Base-by-base conservation (phyloP, 2,888 invertebrate genomes). In the Margaritifera margaritifera region DNA sequence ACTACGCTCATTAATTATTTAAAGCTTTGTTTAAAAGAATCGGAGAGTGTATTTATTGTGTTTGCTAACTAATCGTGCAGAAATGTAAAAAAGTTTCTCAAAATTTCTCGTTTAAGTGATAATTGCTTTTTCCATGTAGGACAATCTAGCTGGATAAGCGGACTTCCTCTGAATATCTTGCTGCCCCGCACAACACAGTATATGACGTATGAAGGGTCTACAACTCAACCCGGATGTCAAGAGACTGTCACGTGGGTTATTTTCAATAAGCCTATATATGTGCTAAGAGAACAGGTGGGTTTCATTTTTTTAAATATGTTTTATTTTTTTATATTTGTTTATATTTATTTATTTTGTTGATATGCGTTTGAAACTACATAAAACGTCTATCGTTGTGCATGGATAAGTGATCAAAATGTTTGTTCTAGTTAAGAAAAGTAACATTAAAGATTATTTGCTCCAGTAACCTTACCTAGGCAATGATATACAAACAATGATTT, bases 221-320 rank as follows among this genome's bases (percentile, higher is more conserved):
- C 98, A 82, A 98, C 99, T 69, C 97, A 97, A 91, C 99, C 99
- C 8, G 90, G 98, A 64, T 99, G 99, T 91, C 97, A 98, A 94
- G 99, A 99, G 91, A 98, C 98, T 20, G 96, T 98, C 56, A 96
- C 98, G 69, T 99, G 99, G 99, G 94, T 99, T 87, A 95, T 99
- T 86, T 94, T 97, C 90, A 99, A 99, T 92, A 97, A 97, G 90
- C 98, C 98, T 76, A 96, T 98, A 89, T 98, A 98, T 92, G 96
- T 99, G 88, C 96, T 97, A 81, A 94, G 95, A 89, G 95, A 96
- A 90, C 97, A 98, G 94, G 98, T 98, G 91, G 90, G 92, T 20
- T 3, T 42, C 42, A 42, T 8, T 11, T 2, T 42, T 42, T 53
- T 18, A 31, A 31, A 63, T 22, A 6, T 20, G 18, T 53, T 50